A percentile compares a stretch with the other conserved stretches of the same genome.
phyloP scores from a whole-genome alignment of 2,888 invertebrate genomes.

The Mythimna vitellina region DNA sequence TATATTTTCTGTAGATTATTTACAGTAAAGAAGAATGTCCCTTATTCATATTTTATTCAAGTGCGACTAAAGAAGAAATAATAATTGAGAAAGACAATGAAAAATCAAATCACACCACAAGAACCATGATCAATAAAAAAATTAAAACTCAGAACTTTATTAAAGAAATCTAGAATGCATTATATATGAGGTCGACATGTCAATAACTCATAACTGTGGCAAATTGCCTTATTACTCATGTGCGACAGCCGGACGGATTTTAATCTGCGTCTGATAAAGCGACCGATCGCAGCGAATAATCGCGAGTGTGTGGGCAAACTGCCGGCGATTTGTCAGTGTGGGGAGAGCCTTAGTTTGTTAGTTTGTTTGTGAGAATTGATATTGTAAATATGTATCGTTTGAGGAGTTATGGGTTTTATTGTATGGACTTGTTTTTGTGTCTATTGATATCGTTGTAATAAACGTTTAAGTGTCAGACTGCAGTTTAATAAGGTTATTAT shows the following conservation, averaged over 20 bases:
- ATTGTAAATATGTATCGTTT: slow-evolving; percentile 49
- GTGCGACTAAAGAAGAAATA: background rate
- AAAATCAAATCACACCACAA: slow-evolving; percentile 17
- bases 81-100: background rate
- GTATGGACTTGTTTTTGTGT: background rate
- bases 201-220: slow-evolving; percentile 66
- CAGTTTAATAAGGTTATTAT: background rate
- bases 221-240: slow-evolving; percentile 67
- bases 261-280: slow-evolving; percentile 77
- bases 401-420: slow-evolving; percentile 18
- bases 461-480: background rate
- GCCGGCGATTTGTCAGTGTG: slow-evolving; percentile 63
- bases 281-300: slow-evolving; percentile 74
- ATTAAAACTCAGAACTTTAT: slow-evolving; percentile 47
- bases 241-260: slow-evolving; percentile 67
- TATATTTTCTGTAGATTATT: no score
- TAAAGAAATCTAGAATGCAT: slow-evolving; percentile 53
- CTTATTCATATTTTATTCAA: no score
- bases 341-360: slow-evolving; percentile 46
- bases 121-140: slow-evolving; percentile 29
- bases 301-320: slow-evolving; percentile 67
- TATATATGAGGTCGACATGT: slow-evolving; percentile 56
- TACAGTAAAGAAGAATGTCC: no score
- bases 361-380: slow-evolving; percentile 41
- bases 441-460: background rate